Percentiles rank a stretch among this genome's conserved stretches.
These are phyloP conservation scores for Nematostella vectensis DNA, from an alignment of 92 coral and sea anemone species.

Conservation along the genomic window DNA sequence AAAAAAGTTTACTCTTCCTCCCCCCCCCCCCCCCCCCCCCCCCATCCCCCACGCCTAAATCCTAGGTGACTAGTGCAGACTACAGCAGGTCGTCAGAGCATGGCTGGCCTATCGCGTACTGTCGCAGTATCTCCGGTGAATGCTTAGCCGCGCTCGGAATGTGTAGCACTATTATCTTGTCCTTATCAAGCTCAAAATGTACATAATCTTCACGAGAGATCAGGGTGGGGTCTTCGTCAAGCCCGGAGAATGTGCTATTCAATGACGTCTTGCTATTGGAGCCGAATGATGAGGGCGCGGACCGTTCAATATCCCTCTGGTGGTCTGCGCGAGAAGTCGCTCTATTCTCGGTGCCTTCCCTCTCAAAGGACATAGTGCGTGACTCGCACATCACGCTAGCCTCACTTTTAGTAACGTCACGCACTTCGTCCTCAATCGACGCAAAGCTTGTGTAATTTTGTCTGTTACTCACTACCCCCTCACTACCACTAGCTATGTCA, in stretches of 20 bases:
- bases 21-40: too few relatives aligned
- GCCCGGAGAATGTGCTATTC: constrained; percentile 39
- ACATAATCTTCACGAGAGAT: constrained; percentile 58
- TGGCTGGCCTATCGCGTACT: constrained; percentile 75
- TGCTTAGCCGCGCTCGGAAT: constrained; percentile 50
- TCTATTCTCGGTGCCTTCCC: constrained; percentile 6
- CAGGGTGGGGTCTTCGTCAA: constrained; percentile 70
- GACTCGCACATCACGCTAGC: constrained; percentile 33
- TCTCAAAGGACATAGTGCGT: constrained; percentile 24
- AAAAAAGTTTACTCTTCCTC: too few relatives aligned
- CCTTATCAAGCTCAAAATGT: constrained; percentile 82
- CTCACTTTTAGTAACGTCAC: constrained; percentile 9
- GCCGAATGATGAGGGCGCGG: constrained; percentile 13
- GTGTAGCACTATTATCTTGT: constrained; percentile 79
- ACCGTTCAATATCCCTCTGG: constrained; percentile 5
- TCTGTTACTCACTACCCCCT: constrained; percentile 13
- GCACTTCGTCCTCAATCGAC: constrained; percentile 24
- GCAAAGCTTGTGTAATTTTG: constrained; percentile 30
- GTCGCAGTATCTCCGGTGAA: constrained; percentile 69
- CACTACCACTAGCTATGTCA: constrained; percentile 14
- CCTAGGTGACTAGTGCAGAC: too few relatives aligned
- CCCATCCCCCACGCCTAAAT: too few relatives aligned
- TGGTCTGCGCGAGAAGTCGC: constrained; percentile 13
- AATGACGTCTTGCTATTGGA: constrained; percentile 25
- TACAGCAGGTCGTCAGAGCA: constrained; percentile 61